Base-by-base conservation (phyloP, 2,888 invertebrate species). In the Ornithoptera alexandrae region DNA sequence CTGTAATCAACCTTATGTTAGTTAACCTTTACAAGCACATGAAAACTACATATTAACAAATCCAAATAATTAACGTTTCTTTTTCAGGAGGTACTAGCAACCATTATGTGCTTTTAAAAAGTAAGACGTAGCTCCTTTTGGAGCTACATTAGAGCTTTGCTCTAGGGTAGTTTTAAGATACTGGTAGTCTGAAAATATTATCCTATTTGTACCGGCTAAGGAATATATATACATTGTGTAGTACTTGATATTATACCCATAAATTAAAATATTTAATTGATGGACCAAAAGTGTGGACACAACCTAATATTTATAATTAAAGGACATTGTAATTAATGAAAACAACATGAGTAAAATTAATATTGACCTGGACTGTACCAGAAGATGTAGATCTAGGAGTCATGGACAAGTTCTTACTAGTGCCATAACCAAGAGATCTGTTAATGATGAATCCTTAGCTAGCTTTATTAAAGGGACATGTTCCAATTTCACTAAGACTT, bases 351-450 rank as follows among this genome's bases (percentile, higher is more conserved):
- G 85, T 86, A 92, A 87, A 75, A 78, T 78, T 71, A 84, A 80
- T 76, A 75, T 77, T 58, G 93, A 93, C 63, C 81, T 87, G 58
- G 94, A 94, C 74, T 96, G 96, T 83, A 95, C 94, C 0, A 85
- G 83, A 57, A 91, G 93, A 74, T 95, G 95, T 77, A 90, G 84
- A 75, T 95, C 95, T 59, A 84, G 89, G 42, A 83, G 84, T 65
- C 94, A 94, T 76, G 94, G 94, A 36, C 91, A 94, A 73, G 85
- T 90, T 42, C 89, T 96, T n/a, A 94, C 94, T 0, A 92, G 94
- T 73, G 94, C 95, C 10, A 90, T 95, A 63, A 95, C 95, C 0
- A 95, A 95, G 82, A 92, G 95, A 74, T 93, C 93, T 17, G 87
- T 95, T 50, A 88, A 88, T 1, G 94, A 95, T 84, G 87, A 89